Conservation (phyloP, 2,888 invertebrate genomes). For the Urechis unicinctus region DNA sequence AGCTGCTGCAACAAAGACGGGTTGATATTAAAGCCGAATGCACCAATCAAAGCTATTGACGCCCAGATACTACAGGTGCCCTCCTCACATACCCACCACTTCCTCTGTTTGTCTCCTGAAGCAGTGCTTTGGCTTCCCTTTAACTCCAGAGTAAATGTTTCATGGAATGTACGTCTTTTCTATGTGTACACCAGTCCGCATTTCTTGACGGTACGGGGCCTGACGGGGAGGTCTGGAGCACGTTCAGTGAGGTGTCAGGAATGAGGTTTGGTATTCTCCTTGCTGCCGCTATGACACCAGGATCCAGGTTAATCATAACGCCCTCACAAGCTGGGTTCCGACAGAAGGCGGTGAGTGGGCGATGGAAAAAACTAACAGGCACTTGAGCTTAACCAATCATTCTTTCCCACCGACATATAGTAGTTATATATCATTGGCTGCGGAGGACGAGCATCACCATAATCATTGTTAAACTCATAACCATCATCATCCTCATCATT, state of each 20-base stretch:
- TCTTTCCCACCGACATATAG: neutral
- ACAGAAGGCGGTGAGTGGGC: neutral
- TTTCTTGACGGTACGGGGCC: constrained; percentile 20
- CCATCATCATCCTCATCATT: too few species aligned
- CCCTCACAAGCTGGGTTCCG: constrained; percentile 26
- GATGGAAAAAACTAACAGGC: neutral
- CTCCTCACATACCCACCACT: too few species aligned
- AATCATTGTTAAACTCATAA: too few species aligned
- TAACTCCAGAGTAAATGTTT: too few species aligned
- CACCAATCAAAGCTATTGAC: constrained; percentile 26
- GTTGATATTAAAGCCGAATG: constrained; percentile 22
- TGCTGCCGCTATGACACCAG: constrained; percentile 25
- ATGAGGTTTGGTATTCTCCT: constrained; percentile 34
- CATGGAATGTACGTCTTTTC: too few species aligned
- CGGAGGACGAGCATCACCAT: too few species aligned
- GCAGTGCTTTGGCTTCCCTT: too few species aligned
- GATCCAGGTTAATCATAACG: constrained; percentile 24
- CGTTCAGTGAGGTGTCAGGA: constrained; percentile 26
- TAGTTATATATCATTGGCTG: neutral
- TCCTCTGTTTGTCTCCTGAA: too few species aligned
- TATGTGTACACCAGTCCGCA: constrained; percentile 27
- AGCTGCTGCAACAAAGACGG: constrained; percentile 23
- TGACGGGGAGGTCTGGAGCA: constrained; percentile 38
- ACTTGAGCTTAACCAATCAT: too few species aligned
- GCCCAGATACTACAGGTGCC: constrained; percentile 24